A percentile compares a stretch with the other conserved stretches of the same genome.
phyloP scores from a whole-genome alignment of 2,888 invertebrate genomes.

The Xestia xanthographa region DNA sequence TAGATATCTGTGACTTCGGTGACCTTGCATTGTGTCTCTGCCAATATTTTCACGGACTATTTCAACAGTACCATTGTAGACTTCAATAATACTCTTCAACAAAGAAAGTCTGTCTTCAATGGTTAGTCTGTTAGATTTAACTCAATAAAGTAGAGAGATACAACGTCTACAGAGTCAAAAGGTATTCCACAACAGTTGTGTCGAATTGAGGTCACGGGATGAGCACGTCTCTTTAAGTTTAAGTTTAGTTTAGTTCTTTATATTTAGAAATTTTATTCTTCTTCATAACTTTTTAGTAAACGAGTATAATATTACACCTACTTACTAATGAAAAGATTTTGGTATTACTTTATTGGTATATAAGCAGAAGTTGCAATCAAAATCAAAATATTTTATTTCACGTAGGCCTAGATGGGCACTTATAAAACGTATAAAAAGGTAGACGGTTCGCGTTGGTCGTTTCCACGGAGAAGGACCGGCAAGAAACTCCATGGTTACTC shows the following conservation, averaged over 20 bases:
- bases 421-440: no score
- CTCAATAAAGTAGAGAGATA: constrained; percentile 20
- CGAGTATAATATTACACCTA: background rate
- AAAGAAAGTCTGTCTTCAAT: constrained; percentile 7
- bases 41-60: background rate
- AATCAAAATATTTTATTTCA: no score
- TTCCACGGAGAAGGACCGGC: no score
- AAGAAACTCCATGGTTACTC: no score
- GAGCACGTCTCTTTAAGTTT: background rate
- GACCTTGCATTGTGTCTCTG: constrained; percentile 8
- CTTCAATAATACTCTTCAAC: background rate
- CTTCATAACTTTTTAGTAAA: background rate
- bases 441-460: no score
- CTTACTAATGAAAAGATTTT: background rate
- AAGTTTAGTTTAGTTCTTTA: no score
- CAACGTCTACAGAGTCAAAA: constrained; percentile 6
- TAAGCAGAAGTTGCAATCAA: background rate
- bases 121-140: background rate
- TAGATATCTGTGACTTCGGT: constrained; percentile 16
- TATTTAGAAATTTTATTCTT: constrained; percentile 14
- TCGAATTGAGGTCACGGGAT: constrained; percentile 38
- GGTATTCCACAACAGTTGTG: constrained; percentile 29
- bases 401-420: no score
- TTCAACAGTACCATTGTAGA: background rate
- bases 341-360: background rate